Evolutionary conservation across 2,113 vertebrate genomes (phyloP), one percentile per base, ranked within the genome.

Genomic region (Neodontobutis hainanensis): DNA sequence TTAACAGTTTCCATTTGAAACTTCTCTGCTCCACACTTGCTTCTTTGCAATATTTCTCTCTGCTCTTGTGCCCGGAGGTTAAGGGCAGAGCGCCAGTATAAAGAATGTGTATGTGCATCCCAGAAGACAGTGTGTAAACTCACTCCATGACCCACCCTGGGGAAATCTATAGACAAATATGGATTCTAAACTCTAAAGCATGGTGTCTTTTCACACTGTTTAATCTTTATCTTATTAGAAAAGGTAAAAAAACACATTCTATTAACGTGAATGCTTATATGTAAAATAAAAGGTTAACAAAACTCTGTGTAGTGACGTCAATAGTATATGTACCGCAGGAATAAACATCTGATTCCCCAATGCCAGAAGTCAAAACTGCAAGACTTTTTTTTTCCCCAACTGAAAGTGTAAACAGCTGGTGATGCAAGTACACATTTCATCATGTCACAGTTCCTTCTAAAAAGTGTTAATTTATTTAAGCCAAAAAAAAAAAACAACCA

Each of bases 21-120:
- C 40, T 35, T 68, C 36, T 52, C 40, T 35, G 65, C 36, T 52
- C 11, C 43, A 61, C 12, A 43, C 57, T 51, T 58, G 60, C 48
- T 66, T 61, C 44, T 32, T 38, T 62, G 34, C 47, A 57, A 12
- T 56, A 14, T 16, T 48, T 73, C 73, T 65, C 58, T 70, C 32
- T 73, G 34, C 58, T 77, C 52, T 65, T 45, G 19, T 48, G 44
- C 46, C 65, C 48, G 11, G 45, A 76, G 73, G 70, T 75, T 64
- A 56, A 27, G 42, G 72, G 74, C 69, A 55, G n/a, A 56, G 49
- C 48, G 75, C 65, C 71, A 82, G 52, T 56, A 72, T 49, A 73
- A n/a, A 60, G 38, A 35, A 6, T 46, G 19, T 66, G 47, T 70
- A 64, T 65, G 58, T 49, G 15, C 14, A 11, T 61, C 67, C 52